phyloP scores from a whole-genome alignment of 2,113 vertebrate genomes.

The Chroicocephalus ridibundus region DNA sequence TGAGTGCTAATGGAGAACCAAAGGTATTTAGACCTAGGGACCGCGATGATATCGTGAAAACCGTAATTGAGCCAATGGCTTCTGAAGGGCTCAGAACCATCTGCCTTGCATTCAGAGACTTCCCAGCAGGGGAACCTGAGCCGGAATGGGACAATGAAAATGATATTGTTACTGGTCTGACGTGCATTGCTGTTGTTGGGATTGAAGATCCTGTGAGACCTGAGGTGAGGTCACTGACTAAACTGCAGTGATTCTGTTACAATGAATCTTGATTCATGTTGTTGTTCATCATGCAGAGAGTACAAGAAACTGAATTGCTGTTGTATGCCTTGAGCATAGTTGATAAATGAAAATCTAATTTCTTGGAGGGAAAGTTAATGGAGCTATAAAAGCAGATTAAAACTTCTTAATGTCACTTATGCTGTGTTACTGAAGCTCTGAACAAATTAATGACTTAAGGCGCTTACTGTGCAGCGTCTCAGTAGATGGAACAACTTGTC shows the following conservation, averaged over 20 bases:
- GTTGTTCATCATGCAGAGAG: not conserved
- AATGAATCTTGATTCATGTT: not conserved
- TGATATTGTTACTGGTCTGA: conserved; percentile 91
- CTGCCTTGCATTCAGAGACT: conserved; percentile 95
- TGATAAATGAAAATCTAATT: conserved; percentile 47
- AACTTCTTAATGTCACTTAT: conserved; percentile 47
- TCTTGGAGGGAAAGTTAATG: conserved; percentile 30
- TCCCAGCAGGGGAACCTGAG: conserved; percentile 88
- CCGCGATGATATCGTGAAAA: conserved; percentile 93
- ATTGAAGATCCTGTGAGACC: conserved; percentile 98
- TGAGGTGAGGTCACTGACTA: conserved; percentile 77
- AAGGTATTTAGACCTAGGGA: conserved; percentile 94
- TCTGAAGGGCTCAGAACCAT: conserved; percentile 97
- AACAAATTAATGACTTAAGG: conserved; percentile 50
- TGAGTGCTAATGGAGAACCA: conserved; percentile 88
- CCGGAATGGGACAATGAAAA: conserved; percentile 98
- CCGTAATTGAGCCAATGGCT: conserved; percentile 98
- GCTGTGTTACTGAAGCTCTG: conserved; percentile 10
- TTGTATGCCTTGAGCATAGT: not conserved
- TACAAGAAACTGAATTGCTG: not conserved
- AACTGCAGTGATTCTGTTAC: not conserved
- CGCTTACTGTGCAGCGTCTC: conserved; percentile 20
- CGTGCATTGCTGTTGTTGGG: conserved; percentile 93
- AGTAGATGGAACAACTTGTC: not conserved
- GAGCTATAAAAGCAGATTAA: conserved; percentile 50